These are phyloP conservation scores for Spongilla lacustris DNA, from an alignment of 37 sponge, comb jelly and placozoan species.

Conservation along the genomic window DNA sequence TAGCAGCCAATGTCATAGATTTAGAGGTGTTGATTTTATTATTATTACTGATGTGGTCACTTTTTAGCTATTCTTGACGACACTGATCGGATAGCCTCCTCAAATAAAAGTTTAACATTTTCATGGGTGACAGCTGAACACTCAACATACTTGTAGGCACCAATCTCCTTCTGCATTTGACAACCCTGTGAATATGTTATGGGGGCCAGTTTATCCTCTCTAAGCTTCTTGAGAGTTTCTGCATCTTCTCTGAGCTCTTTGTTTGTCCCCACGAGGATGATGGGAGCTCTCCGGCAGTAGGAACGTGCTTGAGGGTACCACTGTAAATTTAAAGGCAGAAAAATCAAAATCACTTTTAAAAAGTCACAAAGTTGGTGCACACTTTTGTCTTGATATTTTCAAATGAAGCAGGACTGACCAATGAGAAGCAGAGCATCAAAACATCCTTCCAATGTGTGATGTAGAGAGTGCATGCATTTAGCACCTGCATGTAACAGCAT, in stretches of 20 bases:
- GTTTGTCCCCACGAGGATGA: slow-evolving; percentile 69
- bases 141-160: neutral
- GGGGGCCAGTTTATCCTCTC: slow-evolving; percentile 35
- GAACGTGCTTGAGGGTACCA: slow-evolving; percentile 36
- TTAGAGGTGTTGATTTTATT: no score
- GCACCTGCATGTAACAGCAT: no score
- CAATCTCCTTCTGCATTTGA: slow-evolving; percentile 6
- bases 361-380: neutral
- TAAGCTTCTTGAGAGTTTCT: slow-evolving; percentile 39
- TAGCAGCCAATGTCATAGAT: no score
- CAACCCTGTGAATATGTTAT: neutral
- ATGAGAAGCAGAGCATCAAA: no score
- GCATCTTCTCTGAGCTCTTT: slow-evolving; percentile 54
- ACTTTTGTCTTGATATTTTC: neutral
- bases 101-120: neutral
- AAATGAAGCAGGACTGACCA: neutral
- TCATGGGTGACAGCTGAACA: neutral
- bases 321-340: neutral
- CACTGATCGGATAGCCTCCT: neutral
- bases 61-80: no score
- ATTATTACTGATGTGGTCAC: neutral
- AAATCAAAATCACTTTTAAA: neutral
- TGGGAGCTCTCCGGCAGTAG: slow-evolving; percentile 51
- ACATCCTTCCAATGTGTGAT: no score
- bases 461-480: no score